Conservation (phyloP, 2,888 invertebrate genomes). For the Chalcosyrphus nemorum region DNA sequence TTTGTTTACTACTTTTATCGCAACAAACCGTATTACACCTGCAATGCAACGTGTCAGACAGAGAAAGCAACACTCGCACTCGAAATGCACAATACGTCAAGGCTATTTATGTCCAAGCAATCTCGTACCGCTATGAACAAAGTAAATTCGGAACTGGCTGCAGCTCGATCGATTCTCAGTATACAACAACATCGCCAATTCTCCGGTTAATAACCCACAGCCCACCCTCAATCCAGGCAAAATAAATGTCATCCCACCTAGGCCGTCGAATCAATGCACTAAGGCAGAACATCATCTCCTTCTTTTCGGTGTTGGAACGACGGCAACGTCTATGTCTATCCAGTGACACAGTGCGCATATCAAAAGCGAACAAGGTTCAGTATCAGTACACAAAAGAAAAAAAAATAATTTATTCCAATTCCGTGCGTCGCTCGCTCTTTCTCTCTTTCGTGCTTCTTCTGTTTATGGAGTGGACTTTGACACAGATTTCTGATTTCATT, state of each 20-base stretch:
- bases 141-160: neutral
- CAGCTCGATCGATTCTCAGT: too few species aligned
- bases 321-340: constrained; percentile 7
- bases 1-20: constrained; percentile 37
- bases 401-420: constrained; percentile 44
- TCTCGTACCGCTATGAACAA: neutral
- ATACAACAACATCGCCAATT: neutral
- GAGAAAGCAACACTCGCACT: constrained; percentile 11
- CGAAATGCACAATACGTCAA: neutral
- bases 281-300: constrained; percentile 15
- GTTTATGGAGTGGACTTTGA: constrained; percentile 53
- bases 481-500: constrained; percentile 61
- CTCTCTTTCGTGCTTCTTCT: constrained; percentile 26
- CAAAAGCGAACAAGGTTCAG: constrained; percentile 57
- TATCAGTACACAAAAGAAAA: neutral
- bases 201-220: neutral
- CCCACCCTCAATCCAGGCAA: neutral
- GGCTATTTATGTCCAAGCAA: neutral
- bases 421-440: constrained; percentile 38
- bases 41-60: neutral
- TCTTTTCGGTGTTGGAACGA: constrained; percentile 29
- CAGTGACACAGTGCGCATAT: constrained; percentile 56
- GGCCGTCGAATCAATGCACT: constrained; percentile 23
- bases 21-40: neutral
- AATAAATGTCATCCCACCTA: constrained; percentile 39